A percentile compares a stretch with the other conserved stretches of the same genome.
Evolutionary conservation across 2,888 invertebrate species (phyloP).

Genomic region (Apotomis betuletana): DNA sequence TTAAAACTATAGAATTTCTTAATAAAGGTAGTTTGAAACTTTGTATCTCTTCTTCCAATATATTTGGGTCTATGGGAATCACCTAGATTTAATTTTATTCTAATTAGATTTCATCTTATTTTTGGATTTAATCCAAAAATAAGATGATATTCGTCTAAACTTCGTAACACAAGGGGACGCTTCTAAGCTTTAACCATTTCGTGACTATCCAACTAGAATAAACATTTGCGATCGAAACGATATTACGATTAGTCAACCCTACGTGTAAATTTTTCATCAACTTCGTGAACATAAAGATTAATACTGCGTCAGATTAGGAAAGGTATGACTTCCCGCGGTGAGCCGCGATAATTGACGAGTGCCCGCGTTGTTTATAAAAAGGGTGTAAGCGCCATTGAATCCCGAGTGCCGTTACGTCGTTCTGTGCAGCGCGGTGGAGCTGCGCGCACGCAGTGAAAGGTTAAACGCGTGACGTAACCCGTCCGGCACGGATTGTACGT

Average conservation of each 20-base stretch:
- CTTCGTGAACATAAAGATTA: constrained; percentile 3
- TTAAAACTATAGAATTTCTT: too few species aligned
- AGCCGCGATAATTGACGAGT: constrained; percentile 8
- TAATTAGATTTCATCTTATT: too few species aligned
- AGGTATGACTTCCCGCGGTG: constrained; percentile 9
- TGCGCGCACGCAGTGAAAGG: constrained; percentile 44
- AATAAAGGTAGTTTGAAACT: too few species aligned
- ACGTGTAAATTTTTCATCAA: neutral
- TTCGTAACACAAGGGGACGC: too few species aligned
- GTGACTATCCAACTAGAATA: too few species aligned
- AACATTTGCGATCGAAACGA: too few species aligned
- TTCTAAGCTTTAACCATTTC: too few species aligned
- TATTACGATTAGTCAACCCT: neutral
- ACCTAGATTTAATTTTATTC: too few species aligned
- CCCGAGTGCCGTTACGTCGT: neutral
- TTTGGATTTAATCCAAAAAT: too few species aligned
- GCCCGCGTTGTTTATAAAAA: neutral
- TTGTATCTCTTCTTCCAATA: too few species aligned
- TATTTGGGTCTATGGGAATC: too few species aligned
- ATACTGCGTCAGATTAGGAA: constrained; percentile 1
- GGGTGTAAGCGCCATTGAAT: constrained; percentile 1
- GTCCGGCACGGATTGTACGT: constrained; percentile 11
- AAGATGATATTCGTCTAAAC: too few species aligned
- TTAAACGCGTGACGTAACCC: constrained; percentile 44
- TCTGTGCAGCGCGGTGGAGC: neutral